phyloP scores from a whole-genome alignment of 2,888 invertebrate genomes.

The Amitus sp. region DNA sequence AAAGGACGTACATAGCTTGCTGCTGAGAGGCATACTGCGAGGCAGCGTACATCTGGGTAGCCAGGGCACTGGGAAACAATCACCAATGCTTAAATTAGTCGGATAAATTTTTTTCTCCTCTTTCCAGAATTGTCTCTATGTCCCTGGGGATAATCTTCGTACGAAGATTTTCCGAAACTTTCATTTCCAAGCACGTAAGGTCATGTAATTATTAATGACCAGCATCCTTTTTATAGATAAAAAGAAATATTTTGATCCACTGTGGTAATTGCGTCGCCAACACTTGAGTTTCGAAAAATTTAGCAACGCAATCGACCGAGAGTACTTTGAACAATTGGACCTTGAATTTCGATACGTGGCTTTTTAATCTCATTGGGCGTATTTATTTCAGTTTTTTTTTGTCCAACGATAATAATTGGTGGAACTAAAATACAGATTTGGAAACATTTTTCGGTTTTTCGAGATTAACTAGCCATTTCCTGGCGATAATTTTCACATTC shows the following conservation, averaged over 20 bases:
- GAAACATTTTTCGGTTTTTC: too few species aligned
- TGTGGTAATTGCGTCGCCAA: too few species aligned
- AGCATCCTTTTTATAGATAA: neutral
- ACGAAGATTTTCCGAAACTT: constrained; percentile 17
- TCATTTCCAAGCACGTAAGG: neutral
- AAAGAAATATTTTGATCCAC: neutral
- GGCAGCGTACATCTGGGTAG: constrained; percentile 95
- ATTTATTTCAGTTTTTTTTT: too few species aligned
- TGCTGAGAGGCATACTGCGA: constrained; percentile 92
- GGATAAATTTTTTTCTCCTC: constrained; percentile 54
- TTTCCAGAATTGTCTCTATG: neutral
- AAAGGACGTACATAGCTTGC: constrained; percentile 89
- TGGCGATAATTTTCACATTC: too few species aligned
- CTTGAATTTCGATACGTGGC: too few species aligned
- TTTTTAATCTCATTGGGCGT: too few species aligned
- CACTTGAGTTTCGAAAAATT: too few species aligned
- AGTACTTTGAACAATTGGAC: too few species aligned
- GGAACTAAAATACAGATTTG: too few species aligned
- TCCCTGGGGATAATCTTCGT: constrained; percentile 34
- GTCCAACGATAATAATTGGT: too few species aligned
- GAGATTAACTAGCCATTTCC: too few species aligned
- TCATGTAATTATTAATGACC: neutral
- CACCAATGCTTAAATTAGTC: constrained; percentile 66
- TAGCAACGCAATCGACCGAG: neutral
- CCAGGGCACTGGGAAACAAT: constrained; percentile 90